These are phyloP conservation scores for Malaclemys terrapin DNA, from an alignment of 2,113 vertebrate species.

Conservation along the genomic window DNA sequence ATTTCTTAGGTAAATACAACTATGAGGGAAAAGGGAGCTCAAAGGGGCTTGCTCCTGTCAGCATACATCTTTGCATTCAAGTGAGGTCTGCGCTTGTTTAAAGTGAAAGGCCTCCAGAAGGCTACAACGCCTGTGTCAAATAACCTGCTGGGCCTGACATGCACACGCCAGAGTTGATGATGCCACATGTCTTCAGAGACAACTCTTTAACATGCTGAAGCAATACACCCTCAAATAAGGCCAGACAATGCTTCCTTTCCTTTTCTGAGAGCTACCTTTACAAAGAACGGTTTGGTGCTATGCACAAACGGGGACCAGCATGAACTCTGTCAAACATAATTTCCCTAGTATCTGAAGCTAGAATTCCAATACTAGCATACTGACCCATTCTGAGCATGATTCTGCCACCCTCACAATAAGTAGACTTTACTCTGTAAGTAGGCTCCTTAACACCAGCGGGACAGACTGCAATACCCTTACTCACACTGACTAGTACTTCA, in stretches of 20 bases:
- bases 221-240: not conserved
- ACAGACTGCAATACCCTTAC: not conserved
- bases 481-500: not conserved
- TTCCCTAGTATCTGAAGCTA: not conserved
- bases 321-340: accelerated
- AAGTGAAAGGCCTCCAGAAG: constrained; percentile 16
- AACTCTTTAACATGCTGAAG: not conserved
- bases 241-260: not conserved
- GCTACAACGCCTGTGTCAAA: constrained; percentile 7
- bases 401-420: not conserved
- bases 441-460: not conserved
- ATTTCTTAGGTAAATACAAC: constrained; percentile 62
- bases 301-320: not conserved
- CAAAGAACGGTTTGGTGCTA: not conserved
- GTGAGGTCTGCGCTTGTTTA: constrained; percentile 22
- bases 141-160: not conserved
- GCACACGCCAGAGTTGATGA: not conserved
- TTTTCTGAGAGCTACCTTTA: not conserved
- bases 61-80: not conserved
- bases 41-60: not conserved
- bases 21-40: constrained; percentile 22
- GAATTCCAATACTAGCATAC: not conserved
- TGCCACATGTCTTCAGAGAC: not conserved
- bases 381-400: not conserved
- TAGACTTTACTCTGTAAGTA: not conserved